phyloP scores from a whole-genome alignment of 2,113 vertebrate genomes.

The Erinaceus europaeus region DNA sequence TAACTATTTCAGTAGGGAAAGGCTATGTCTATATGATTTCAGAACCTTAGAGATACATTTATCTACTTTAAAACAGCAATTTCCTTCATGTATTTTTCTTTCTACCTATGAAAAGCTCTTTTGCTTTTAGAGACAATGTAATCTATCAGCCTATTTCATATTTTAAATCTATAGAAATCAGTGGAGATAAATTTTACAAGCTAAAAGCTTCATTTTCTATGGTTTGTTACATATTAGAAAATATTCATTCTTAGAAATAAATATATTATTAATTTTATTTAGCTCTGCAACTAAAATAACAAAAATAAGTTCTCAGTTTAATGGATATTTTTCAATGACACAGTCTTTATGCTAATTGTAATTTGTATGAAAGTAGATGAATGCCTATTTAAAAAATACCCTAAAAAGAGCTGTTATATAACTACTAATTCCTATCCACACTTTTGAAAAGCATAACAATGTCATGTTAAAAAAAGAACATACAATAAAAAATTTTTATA shows the following conservation, averaged over 20 bases:
- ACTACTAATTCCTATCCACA: slow-evolving; percentile 17
- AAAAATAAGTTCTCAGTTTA: slow-evolving; percentile 22
- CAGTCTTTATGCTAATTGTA: slow-evolving; percentile 3
- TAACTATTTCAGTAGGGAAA: not conserved
- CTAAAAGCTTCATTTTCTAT: slow-evolving; percentile 40
- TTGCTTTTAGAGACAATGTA: not conserved
- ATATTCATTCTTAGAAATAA: not conserved
- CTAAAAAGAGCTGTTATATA: slow-evolving; percentile 3
- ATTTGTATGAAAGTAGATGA: slow-evolving; percentile 15
- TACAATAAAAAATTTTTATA: slow-evolving; percentile 3
- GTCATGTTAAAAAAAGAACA: slow-evolving; percentile 13
- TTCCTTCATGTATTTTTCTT: slow-evolving; percentile 3
- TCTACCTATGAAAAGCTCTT: slow-evolving; percentile 28
- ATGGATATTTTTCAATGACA: slow-evolving; percentile 33
- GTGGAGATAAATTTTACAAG: slow-evolving; percentile 24
- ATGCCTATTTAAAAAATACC: not conserved
- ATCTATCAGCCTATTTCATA: not conserved
- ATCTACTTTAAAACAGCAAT: slow-evolving; percentile 13
- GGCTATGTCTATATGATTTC: slow-evolving; percentile 13
- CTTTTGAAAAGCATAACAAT: not conserved
- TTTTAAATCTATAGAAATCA: not conserved
- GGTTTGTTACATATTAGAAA: not conserved
- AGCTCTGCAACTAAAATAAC: not conserved
- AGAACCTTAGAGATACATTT: slow-evolving; percentile 1
- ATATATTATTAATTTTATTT: not conserved